Base-by-base conservation (phyloP, 2,888 invertebrate genomes). In the Penaeus monodon region DNA sequence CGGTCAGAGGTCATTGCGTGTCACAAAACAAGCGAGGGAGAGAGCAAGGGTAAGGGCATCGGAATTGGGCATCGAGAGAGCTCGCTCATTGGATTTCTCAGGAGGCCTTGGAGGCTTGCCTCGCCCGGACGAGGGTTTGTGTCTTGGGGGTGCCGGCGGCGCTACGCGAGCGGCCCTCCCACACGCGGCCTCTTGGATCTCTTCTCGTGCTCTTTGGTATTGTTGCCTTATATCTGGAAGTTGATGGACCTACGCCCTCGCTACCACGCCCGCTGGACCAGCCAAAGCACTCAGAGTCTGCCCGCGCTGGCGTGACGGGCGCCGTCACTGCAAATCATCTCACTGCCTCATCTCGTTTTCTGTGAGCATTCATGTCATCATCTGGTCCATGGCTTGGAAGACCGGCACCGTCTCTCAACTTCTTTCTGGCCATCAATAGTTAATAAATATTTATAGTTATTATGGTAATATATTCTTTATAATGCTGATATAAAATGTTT, bases 371-470 rank as follows among this genome's bases (percentile, higher is more conserved):
- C 57, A 57, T 57, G 57, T 57, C 57, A 57, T 14, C 57, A 57
- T 57, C 57, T 57, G 57, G 57, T 57, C 57, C 57, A 57, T 57
- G 57, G 78, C 78, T 78, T 78, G 78, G 78, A 78, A 64, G 29
- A 29, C 14, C 66, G 73, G 81, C 84, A 84, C 66, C 73, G 57
- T 88, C 88, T 84, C 84, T 81, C 88, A 57, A 76, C 66, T 73
- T 88, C 88, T 84, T 80, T 88, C 84, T 88, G 88, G 88, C 88
- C 88, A 88, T 88, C 88, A 88, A 84, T 88, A 88, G 88, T 88
- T 88, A 84, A 88, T 88, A 88, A 88, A 88, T 88, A 88, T 88
- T 88, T 88, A 88, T 88, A 88, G 84, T 88, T 88, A 88, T 88
- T 76, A 87, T 87, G 86, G 88, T 88, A 88, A 88, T 88, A 88